Evolutionary conservation across 2,888 invertebrate genomes (phyloP), one percentile per base, ranked within the genome.

Genomic region (Chrysomela aeneicollis): DNA sequence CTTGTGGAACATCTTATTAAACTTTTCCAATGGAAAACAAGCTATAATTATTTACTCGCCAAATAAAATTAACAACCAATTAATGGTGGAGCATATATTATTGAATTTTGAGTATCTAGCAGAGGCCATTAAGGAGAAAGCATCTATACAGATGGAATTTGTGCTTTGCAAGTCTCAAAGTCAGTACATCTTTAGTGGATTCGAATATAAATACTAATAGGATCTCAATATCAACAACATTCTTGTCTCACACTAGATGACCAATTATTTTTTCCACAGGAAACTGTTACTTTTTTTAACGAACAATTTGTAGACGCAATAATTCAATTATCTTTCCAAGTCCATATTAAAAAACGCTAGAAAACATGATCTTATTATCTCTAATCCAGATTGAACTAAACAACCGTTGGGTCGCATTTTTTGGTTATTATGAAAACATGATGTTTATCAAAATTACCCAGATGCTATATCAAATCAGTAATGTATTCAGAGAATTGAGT

Each of bases 21-120:
- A 3, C 42, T 42, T 10, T 15, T 15, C 12, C 3, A 15, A 3
- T 4, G 15, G 42, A 15, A 42, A 42, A 42, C 15, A 42, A 42
- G 42, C 42, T 42, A 15, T 42, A 42, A 42, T 42, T 15, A 42
- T 15, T 4, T 42, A 42, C 42, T 42, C 42, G 12, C 42, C 15
- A 42, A n/a, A 42, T n/a, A 15, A 42, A 42, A 42, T 42, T 42
- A 42, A 42, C 15, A 42, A 42, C n/a, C 6, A 42, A 42, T 42
- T 15, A 42, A 42, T 15, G 42, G 15, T 15, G 15, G n/a, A 42
- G n/a, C 42, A 42, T 42, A 12, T 35, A 35, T 35, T 26, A 26
- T 26, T 26, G 6, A 26, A 42, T 42, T 42, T 15, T 42, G 42
- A 15, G 12, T 42, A 15, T 42, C 42, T 15, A 42, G 42, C 42